phyloP scores from a whole-genome alignment of 2,888 invertebrate species.

The Nephrotoma guestfalica region DNA sequence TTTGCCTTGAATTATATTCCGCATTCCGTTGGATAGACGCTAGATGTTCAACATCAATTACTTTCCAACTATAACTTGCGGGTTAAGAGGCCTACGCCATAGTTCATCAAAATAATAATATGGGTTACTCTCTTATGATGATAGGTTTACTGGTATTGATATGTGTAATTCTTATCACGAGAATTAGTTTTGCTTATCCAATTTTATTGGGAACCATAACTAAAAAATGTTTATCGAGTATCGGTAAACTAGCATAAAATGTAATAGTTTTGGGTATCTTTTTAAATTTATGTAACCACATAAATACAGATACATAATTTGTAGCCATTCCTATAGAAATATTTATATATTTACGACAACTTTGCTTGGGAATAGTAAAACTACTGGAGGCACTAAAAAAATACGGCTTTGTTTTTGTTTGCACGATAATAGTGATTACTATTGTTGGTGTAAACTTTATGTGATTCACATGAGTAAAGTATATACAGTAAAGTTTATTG shows the following conservation, averaged over 20 bases:
- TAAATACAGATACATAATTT: neutral
- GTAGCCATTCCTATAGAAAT: neutral
- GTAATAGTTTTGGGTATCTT: neutral
- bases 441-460: neutral
- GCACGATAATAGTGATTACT: neutral
- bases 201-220: neutral
- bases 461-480: neutral
- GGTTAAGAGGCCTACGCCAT: no score
- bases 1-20: no score
- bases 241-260: neutral
- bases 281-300: neutral
- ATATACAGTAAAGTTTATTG: neutral
- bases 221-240: neutral
- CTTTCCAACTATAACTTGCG: no score
- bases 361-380: neutral
- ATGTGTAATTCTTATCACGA: neutral
- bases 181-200: neutral
- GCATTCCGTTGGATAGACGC: no score
- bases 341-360: neutral
- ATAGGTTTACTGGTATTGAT: no score
- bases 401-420: neutral
- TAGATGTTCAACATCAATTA: no score
- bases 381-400: neutral
- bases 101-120: no score
- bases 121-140: no score